Base-by-base conservation (phyloP, 2,113 vertebrate species). In the Phylloscopus trochilus region DNA sequence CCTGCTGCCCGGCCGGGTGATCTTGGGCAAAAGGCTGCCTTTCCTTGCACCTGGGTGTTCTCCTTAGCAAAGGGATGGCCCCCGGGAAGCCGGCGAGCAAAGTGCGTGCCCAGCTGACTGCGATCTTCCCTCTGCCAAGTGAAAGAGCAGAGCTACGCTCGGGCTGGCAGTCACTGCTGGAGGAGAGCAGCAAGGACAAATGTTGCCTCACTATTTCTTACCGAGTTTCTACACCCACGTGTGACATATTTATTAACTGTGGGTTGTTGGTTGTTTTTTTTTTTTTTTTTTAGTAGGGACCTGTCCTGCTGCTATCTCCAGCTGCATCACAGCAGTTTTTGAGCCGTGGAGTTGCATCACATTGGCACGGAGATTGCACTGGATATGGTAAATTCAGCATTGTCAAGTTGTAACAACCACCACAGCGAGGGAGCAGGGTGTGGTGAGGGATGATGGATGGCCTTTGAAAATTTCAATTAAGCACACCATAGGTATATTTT, bases 291-390 rank as follows among this genome's bases (percentile, higher is more conserved):
- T 97, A 97, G 80, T 83, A 96, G 8, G 27, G 92, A 89, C 97
- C 46, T 97, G 94, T 39, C 95, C 97, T 7, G 97, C 97, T 19
- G 96, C 97, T 49, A 92, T 98, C 86, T 98, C 97, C 59, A 98
- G 97, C 96, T 98, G 97, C 89, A 97, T 97, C 59, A 97, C 94
- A 10, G 96, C 93, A 98, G 74, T 82, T 98, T 68, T 98, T 98
- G 66, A 98, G 98, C 95, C 97, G 95, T 72, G 93, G 88, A 1
- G 92, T 94, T 81, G 66, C 84, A 97, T 27, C 96, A 92, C 43
- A 95, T 96, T 58, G 96, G 97, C 60, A 96, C 81, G 97, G 98
- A 92, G 96, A 98, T 95, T 95, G 98, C 39, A 97, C 96, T 96
- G 96, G 97, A 95, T 98, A 98, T 59, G 96, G 96, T 55, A 98